Conservation (phyloP, 2,888 invertebrate species). For the Coremacera marginata region DNA sequence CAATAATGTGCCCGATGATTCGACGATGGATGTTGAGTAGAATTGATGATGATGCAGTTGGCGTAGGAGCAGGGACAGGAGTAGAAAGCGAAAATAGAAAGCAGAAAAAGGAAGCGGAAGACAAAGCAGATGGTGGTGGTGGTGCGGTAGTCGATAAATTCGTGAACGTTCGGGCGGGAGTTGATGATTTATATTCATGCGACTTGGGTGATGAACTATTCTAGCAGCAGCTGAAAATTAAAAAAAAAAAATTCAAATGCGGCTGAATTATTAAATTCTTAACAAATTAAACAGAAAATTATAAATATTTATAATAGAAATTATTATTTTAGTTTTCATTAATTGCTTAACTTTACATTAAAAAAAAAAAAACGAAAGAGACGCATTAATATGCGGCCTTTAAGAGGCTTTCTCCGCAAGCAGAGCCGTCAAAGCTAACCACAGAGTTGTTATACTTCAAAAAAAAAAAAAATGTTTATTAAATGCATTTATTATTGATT, state of each 20-base stretch:
- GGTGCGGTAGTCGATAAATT: conserved; percentile 2
- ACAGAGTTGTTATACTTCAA: too few relatives aligned
- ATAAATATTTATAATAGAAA: conserved; percentile 42
- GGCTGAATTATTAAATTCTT: conserved; percentile 15
- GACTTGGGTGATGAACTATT: not conserved
- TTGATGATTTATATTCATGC: not conserved
- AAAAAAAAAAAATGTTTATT: not conserved
- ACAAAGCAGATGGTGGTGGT: not conserved
- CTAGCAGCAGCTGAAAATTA: conserved; percentile 5
- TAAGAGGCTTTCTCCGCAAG: too few relatives aligned
- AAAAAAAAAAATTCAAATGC: conserved; percentile 2
- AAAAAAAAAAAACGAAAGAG: not conserved
- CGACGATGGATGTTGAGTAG: conserved; percentile 67
- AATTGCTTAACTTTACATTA: conserved; percentile 32
- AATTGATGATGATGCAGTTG: conserved; percentile 31
- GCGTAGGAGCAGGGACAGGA: conserved; percentile 27
- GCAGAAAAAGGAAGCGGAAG: not conserved
- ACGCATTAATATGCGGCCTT: not conserved
- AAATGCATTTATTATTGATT: conserved; percentile 23
- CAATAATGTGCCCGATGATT: conserved; percentile 57
- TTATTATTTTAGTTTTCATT: conserved; percentile 38
- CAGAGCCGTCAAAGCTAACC: too few relatives aligned
- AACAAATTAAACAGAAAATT: conserved; percentile 21
- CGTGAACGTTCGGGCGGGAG: not conserved
- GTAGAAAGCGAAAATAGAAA: conserved; percentile 1